Conservation (phyloP, 64 coral and sea anemone species). For the Dendronephthya gigantea region DNA sequence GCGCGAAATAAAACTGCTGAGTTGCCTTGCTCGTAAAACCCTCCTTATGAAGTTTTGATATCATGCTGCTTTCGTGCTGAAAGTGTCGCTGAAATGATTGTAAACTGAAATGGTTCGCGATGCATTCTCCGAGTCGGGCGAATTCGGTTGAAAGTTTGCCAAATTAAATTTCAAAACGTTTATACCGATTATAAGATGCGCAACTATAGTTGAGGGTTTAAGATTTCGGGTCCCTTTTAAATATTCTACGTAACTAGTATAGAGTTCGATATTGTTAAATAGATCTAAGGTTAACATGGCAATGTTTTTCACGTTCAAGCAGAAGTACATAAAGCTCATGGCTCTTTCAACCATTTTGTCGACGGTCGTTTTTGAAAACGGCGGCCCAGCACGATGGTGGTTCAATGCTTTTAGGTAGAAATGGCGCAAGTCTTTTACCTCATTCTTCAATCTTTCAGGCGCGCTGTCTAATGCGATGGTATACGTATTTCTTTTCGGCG, state of each 20-base stretch:
- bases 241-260: background rate
- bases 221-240: background rate
- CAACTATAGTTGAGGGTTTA: slow-evolving; percentile 14
- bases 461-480: too few relatives aligned
- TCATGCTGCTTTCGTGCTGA: background rate
- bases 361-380: background rate
- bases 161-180: too few relatives aligned
- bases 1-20: background rate
- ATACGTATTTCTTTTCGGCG: too few relatives aligned
- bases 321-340: background rate
- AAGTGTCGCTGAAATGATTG: background rate
- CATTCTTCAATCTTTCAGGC: background rate
- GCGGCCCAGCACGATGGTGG: background rate
- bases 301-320: background rate
- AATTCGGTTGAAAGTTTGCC: slow-evolving; percentile 18
- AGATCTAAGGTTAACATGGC: background rate
- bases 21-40: background rate
- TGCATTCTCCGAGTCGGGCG: background rate
- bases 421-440: background rate
- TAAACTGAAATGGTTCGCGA: slow-evolving; percentile 3
- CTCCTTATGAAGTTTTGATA: too few relatives aligned
- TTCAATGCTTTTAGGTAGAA: background rate
- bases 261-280: background rate
- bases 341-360: background rate
- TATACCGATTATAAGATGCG: background rate